Conservation (phyloP, 2,113 vertebrate species). For the Paradoxurus hermaphroditus region DNA sequence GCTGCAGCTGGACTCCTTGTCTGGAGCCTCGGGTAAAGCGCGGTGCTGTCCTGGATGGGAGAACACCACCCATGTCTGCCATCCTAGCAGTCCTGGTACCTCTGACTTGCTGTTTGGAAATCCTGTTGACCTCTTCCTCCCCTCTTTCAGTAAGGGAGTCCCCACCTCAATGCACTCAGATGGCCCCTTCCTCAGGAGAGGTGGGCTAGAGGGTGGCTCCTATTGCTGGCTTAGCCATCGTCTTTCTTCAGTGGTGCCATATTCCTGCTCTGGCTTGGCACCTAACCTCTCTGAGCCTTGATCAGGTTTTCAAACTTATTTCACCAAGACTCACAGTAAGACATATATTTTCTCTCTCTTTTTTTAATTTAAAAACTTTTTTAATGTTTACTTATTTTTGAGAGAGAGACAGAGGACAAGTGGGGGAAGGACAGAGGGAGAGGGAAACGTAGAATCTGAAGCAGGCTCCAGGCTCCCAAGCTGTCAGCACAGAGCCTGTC, state of each 20-base stretch:
- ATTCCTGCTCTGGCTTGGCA: neutral
- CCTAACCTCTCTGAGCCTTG: neutral
- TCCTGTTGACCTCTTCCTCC: neutral
- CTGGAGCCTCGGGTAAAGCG: neutral
- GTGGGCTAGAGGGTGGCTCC: fast-evolving
- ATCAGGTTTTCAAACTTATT: neutral
- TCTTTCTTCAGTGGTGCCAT: neutral
- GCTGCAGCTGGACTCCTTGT: neutral
- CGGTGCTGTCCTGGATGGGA: neutral
- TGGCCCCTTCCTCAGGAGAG: neutral
- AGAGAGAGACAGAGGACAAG: no score
- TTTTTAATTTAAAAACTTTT: no score
- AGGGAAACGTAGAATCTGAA: no score
- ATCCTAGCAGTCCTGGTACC: neutral
- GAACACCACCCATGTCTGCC: neutral
- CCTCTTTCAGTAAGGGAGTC: neutral
- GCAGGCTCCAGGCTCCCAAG: no score
- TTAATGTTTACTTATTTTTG: no score
- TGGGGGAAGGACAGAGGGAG: no score
- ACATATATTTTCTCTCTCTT: neutral
- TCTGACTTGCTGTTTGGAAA: neutral
- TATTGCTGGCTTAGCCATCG: neutral
- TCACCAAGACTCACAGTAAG: neutral
- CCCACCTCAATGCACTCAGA: neutral
- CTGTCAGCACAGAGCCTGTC: no score